Evolutionary conservation across 2,797 vertebrate species (phyloP).

Genomic region (Siniperca obscura): DNA sequence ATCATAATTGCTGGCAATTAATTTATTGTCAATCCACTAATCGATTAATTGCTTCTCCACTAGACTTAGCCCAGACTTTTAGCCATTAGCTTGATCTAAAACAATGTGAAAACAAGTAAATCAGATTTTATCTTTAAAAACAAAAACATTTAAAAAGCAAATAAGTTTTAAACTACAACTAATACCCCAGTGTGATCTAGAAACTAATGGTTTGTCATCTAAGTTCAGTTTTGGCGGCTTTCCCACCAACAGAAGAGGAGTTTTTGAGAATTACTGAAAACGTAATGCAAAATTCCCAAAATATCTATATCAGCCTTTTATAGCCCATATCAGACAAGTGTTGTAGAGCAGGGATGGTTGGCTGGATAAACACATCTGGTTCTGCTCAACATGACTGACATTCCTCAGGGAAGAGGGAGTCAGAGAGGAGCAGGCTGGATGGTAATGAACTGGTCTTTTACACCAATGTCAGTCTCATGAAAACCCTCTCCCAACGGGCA

Average conservation of each 20-base stretch:
- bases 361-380: constrained; percentile 58
- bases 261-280: background rate
- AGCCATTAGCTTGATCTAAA: background rate
- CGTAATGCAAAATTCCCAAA: background rate
- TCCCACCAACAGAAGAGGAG: background rate
- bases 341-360: background rate
- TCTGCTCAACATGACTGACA: constrained; percentile 59
- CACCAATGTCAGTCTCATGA: constrained; percentile 15
- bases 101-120: background rate
- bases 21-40: background rate
- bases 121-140: too few relatives aligned
- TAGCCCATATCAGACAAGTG: background rate
- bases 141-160: background rate
- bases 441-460: constrained; percentile 22
- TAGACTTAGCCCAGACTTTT: background rate
- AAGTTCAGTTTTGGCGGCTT: background rate
- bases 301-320: background rate
- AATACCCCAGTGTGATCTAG: background rate
- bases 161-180: background rate
- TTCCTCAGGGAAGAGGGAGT: constrained; percentile 52
- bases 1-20: background rate
- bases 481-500: constrained; percentile 1
- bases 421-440: constrained; percentile 14
- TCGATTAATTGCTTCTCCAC: background rate
- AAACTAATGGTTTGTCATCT: background rate